Evolutionary conservation across 2,113 vertebrate species (phyloP).

Genomic region (Paedocypris sp.): DNA sequence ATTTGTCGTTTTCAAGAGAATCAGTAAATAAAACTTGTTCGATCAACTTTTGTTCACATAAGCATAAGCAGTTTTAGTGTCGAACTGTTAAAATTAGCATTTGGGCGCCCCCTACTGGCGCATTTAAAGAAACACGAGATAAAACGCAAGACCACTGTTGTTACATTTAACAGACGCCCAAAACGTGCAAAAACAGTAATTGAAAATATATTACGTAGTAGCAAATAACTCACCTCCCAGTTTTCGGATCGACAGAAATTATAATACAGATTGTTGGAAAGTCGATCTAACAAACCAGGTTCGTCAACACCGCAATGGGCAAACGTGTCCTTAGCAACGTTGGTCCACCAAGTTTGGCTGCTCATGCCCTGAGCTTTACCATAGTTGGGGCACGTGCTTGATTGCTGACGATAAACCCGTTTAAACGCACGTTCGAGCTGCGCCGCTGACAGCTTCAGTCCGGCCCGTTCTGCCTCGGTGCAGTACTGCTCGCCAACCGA

Average conservation of each 20-base stretch:
- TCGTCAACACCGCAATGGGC: slow-evolving; percentile 60
- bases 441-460: slow-evolving; percentile 55
- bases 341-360: slow-evolving; percentile 75
- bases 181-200: no score
- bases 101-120: no score
- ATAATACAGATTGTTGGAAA: slow-evolving; percentile 68
- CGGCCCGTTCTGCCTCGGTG: slow-evolving; percentile 56
- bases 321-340: slow-evolving; percentile 69
- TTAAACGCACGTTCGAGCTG: slow-evolving; percentile 60
- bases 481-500: slow-evolving; percentile 75
- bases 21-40: no score
- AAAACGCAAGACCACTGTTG: no score
- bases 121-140: no score
- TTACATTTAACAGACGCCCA: no score
- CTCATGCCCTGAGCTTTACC: slow-evolving; percentile 65
- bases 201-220: no score
- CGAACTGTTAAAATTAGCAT: no score
- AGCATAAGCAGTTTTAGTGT: no score
- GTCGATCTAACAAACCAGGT: slow-evolving; percentile 42
- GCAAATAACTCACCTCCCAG: slow-evolving; percentile 68
- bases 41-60: no score
- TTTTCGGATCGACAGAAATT: slow-evolving; percentile 62
- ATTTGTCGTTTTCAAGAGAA: no score
- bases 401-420: slow-evolving; percentile 54
- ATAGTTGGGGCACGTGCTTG: slow-evolving; percentile 72